Percentiles rank a stretch among this genome's conserved stretches.
These are phyloP conservation scores for Neoitamus cyanurus DNA, from an alignment of 2,888 invertebrate species.

Conservation along the genomic window DNA sequence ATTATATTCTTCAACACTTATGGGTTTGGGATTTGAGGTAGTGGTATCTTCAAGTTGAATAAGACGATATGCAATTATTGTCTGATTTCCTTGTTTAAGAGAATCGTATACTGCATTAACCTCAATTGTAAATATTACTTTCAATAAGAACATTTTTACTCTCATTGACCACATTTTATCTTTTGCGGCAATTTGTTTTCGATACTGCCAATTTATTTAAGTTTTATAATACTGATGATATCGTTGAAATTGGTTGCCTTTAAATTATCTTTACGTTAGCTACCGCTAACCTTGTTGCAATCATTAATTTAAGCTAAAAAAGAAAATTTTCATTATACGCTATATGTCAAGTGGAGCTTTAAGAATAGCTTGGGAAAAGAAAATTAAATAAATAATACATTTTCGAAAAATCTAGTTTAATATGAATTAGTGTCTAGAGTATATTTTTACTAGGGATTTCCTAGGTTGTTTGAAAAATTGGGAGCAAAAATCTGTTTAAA, in stretches of 20 bases:
- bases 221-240: not conserved
- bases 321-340: too few relatives aligned
- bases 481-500: too few relatives aligned
- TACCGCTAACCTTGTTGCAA: not conserved
- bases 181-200: not conserved
- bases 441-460: too few relatives aligned
- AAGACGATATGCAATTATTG: slow-evolving; percentile 35
- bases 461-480: too few relatives aligned
- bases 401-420: too few relatives aligned
- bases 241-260: not conserved
- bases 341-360: too few relatives aligned
- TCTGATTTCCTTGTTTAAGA: not conserved
- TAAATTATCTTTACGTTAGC: not conserved
- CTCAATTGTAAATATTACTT: not conserved
- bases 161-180: not conserved
- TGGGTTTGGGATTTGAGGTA: slow-evolving; percentile 36
- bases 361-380: too few relatives aligned
- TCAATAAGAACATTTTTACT: not conserved
- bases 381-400: too few relatives aligned
- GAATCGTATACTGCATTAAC: not conserved
- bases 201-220: not conserved
- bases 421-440: too few relatives aligned
- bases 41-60: slow-evolving; percentile 46
- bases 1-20: slow-evolving; percentile 28
- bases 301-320: not conserved